phyloP scores from a whole-genome alignment of 2,113 vertebrate species.

The Corythaeola cristata region DNA sequence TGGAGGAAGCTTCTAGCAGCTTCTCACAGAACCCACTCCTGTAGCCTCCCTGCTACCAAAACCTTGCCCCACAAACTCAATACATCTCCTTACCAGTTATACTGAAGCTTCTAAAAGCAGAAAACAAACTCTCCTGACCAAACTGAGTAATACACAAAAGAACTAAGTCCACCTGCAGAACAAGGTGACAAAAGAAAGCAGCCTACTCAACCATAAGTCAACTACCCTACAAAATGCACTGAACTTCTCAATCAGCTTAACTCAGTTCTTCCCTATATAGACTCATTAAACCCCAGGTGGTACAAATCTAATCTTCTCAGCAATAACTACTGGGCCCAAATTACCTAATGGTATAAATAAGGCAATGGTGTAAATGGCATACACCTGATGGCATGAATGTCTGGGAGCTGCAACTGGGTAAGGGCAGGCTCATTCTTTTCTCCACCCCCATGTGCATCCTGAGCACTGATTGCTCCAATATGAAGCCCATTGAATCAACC shows the following conservation, averaged over 20 bases:
- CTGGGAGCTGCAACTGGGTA: neutral
- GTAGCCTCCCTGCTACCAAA: too few relatives aligned
- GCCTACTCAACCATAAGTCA: rapidly evolving
- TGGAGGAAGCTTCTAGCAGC: too few relatives aligned
- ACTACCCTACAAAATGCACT: neutral
- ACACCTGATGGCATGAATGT: neutral
- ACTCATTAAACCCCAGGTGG: neutral
- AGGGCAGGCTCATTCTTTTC: neutral
- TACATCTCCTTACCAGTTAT: neutral
- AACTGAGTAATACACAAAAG: neutral
- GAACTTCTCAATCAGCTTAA: neutral
- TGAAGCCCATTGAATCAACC: neutral
- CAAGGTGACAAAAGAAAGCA: rapidly evolving
- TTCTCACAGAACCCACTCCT: too few relatives aligned
- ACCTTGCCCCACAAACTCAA: too few relatives aligned
- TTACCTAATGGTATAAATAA: neutral
- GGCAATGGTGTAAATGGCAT: neutral
- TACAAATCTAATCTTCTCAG: neutral
- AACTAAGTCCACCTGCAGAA: neutral
- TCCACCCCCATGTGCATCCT: rapidly evolving
- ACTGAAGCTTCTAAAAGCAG: neutral
- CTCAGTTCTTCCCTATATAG: neutral
- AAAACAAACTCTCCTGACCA: neutral
- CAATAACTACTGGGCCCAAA: neutral
- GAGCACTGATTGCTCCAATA: neutral